Percentiles rank a stretch among this genome's conserved stretches.
Conservation (phyloP, 2,797 vertebrate genomes). For the Hafferia zeledoni region DNA sequence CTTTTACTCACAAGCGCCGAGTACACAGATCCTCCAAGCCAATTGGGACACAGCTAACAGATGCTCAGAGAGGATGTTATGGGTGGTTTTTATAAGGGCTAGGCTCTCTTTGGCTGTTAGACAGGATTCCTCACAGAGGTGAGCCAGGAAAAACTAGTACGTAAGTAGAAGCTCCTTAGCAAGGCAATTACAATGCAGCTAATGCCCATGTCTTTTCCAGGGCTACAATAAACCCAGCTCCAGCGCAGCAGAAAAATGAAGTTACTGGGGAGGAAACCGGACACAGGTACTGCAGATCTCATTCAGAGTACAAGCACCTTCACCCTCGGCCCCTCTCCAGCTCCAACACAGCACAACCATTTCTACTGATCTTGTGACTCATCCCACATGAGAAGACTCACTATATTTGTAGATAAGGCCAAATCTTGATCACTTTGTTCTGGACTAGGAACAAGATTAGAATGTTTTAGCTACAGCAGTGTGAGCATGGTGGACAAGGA, state of each 20-base stretch:
- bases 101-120: constrained; percentile 13
- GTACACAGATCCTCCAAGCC: neutral
- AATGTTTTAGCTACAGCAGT: rapidly evolving
- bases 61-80: neutral
- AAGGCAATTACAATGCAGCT: neutral
- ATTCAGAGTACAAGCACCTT: neutral
- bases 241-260: neutral
- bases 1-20: neutral
- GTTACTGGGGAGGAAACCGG: neutral
- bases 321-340: neutral
- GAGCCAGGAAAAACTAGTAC: constrained; percentile 37
- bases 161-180: constrained; percentile 20
- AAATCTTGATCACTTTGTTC: neutral
- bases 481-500: neutral
- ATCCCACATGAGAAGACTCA: rapidly evolving
- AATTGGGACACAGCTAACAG: constrained; percentile 34
- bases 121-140: constrained; percentile 19
- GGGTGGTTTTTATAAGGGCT: neutral
- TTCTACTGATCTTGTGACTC: neutral
- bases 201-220: neutral
- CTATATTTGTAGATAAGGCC: neutral
- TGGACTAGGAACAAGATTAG: neutral
- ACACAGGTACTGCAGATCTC: neutral
- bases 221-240: neutral
- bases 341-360: neutral